Base-by-base conservation (phyloP, 2,888 invertebrate genomes). In the Bembecia ichneumoniformis region DNA sequence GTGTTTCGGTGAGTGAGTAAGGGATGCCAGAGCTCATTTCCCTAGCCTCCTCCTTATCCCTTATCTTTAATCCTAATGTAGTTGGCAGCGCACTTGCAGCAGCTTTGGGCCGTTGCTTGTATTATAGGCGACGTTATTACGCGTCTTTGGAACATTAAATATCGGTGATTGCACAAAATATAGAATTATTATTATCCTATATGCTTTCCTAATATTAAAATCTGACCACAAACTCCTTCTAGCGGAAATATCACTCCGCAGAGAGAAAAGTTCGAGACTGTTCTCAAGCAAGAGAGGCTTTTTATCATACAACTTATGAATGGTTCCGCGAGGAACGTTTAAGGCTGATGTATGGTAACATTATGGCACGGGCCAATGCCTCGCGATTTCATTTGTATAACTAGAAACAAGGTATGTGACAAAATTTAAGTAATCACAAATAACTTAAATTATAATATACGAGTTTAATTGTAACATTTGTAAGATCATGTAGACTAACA, bases 241-340 rank as follows among this genome's bases (percentile, higher is more conserved):
- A 15, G 10, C 17, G 15, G 44, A 17, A 44, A 44, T 44, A 44
- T 44, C 17, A 15, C 59, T 62, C 58, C 55, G 51, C 45, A 4
- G 54, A 52, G 56, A 51, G 44, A 36, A 51, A 58, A 62, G 53
- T 57, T 58, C 52, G 40, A 49, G 51, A 51, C 55, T 48, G 54
- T 36, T 46, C 53, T 40, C 7, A 49, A 57, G 50, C 28, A 28
- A 28, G 20, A 28, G 58, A 57, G 55, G 61, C 57, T 52, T 63
- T 63, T 57, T 60, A 60, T 63, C 63, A 63, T 58, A 49, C 35
- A 54, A 57, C 62, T 70, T 64, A 67, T 60, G 67, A 68, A 73
- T 65, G 61, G 68, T 58, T 64, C 72, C 71, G 53, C 53, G 52
- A 66, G 70, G 71, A 62, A 58, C 67, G 58, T 62, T 72, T 62